Conservation (phyloP, 1,140 invertebrate species). For the Harlomillsia oculata region DNA sequence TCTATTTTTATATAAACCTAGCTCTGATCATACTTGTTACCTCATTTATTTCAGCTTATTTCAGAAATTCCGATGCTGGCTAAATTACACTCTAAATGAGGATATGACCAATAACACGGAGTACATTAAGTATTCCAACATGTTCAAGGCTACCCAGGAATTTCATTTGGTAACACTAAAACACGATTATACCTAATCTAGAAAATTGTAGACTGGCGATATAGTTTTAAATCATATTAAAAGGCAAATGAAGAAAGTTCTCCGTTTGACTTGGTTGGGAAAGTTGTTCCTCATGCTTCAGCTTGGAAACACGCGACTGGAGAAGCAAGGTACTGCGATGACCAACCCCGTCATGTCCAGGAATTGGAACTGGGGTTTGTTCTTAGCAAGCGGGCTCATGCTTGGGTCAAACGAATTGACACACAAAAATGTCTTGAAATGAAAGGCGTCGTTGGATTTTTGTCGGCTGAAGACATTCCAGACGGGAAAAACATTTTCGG, state of each 20-base stretch:
- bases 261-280: slow-evolving; percentile 44
- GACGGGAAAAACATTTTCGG: slow-evolving; percentile 36
- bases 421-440: slow-evolving; percentile 38
- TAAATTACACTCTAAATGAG: too few relatives aligned
- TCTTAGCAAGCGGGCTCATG: slow-evolving; percentile 42
- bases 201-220: too few relatives aligned
- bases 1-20: too few relatives aligned
- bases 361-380: slow-evolving; percentile 42
- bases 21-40: too few relatives aligned
- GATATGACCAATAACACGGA: too few relatives aligned
- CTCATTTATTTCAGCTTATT: too few relatives aligned
- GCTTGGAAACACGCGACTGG: slow-evolving; percentile 47
- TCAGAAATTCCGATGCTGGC: too few relatives aligned
- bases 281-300: slow-evolving; percentile 45
- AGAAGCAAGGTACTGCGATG: slow-evolving; percentile 49
- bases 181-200: too few relatives aligned
- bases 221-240: background rate
- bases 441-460: slow-evolving; percentile 40
- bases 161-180: too few relatives aligned
- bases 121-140: too few relatives aligned
- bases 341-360: slow-evolving; percentile 41
- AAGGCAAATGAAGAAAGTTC: background rate
- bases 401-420: slow-evolving; percentile 42
- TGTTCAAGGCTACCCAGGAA: too few relatives aligned
- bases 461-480: slow-evolving; percentile 36